Evolutionary conservation across 2,888 invertebrate genomes (phyloP).

Genomic region (Thera britannica): DNA sequence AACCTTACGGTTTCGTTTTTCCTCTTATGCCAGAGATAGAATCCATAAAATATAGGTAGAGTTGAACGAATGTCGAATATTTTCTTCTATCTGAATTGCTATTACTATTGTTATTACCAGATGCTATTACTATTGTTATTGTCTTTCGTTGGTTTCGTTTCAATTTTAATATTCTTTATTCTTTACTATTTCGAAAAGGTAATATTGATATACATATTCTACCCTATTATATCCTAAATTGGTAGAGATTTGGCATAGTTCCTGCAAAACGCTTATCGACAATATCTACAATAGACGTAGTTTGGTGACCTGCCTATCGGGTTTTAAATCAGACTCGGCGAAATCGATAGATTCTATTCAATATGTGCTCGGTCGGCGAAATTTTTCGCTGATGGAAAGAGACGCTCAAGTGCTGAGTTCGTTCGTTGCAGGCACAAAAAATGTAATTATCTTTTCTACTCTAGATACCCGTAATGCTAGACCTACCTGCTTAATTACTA

Average conservation of each 20-base stretch:
- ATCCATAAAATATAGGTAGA: conserved; percentile 9
- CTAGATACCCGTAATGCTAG: neutral
- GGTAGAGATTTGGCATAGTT: conserved; percentile 18
- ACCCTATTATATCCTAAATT: neutral
- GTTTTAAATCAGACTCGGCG: conserved; percentile 32
- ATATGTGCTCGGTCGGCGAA: conserved; percentile 28
- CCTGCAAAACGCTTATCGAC: conserved; percentile 17
- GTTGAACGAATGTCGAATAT: neutral
- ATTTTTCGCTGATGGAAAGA: conserved; percentile 26
- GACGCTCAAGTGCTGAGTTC: conserved; percentile 2
- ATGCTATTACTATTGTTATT: too few species aligned
- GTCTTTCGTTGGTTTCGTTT: too few species aligned
- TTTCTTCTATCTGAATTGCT: neutral
- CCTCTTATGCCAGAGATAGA: conserved; percentile 9
- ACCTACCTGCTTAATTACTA: neutral
- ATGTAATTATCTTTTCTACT: neutral
- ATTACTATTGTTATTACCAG: too few species aligned
- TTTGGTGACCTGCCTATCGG: conserved; percentile 42
- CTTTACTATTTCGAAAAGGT: too few species aligned
- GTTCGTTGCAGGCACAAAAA: neutral
- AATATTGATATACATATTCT: neutral
- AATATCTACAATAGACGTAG: conserved; percentile 39
- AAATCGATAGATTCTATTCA: conserved; percentile 45
- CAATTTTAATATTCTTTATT: too few species aligned
- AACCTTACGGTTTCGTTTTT: conserved; percentile 19